Conservation (phyloP, 2,888 invertebrate genomes). For the Selenia dentaria region DNA sequence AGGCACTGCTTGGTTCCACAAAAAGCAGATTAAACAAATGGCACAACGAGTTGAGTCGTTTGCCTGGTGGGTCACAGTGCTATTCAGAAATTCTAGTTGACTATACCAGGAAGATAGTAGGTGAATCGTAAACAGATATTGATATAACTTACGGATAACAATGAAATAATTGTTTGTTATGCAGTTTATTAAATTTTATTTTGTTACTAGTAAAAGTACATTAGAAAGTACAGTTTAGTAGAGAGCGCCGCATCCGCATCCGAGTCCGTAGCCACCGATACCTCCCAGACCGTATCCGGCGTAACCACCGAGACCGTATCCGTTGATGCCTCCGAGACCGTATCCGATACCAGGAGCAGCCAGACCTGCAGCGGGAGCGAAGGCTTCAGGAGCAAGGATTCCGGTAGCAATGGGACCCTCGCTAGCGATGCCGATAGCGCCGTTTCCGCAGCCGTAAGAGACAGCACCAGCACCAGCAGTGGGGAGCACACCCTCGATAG, state of each 20-base stretch:
- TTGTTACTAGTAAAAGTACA: no score
- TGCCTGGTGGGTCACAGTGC: no score
- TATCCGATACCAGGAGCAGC: conserved; percentile 21
- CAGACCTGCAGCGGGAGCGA: conserved; percentile 2
- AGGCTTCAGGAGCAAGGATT: conserved; percentile 8
- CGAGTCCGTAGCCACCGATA: conserved; percentile 1
- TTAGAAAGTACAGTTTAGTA: not conserved
- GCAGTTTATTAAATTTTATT: no score
- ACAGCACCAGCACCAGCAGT: conserved; percentile 45
- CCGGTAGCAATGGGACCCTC: conserved; percentile 25
- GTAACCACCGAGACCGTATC: conserved; percentile 10
- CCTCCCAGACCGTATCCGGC: conserved; percentile 2
- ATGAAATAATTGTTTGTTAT: no score
- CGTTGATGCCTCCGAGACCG: conserved; percentile 10
- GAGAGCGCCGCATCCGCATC: conserved; percentile 1
- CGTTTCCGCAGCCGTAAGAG: conserved; percentile 46
- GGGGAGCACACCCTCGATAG: conserved; percentile 47
- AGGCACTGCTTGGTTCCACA: no score
- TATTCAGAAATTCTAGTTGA: no score
- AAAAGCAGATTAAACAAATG: no score
- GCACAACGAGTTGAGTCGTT: no score
- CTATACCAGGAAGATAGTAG: no score
- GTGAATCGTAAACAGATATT: no score
- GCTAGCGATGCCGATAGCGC: conserved; percentile 31
- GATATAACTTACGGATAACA: no score